Conservation (phyloP, 2,888 invertebrate species). For the Hedychridium roseum region DNA sequence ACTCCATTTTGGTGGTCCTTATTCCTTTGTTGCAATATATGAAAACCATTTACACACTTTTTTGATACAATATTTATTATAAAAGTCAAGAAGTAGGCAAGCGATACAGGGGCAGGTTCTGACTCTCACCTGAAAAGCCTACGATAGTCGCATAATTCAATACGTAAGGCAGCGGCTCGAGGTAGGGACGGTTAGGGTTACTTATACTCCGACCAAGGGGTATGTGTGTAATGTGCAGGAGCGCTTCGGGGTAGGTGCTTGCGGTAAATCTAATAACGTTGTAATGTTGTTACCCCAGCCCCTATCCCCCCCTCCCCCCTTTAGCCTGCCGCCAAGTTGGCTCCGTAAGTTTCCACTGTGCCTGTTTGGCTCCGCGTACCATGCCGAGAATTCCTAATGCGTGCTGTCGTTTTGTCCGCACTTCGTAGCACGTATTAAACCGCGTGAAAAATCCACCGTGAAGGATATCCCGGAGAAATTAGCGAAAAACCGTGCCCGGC, state of each 20-base stretch:
- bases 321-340: too few species aligned
- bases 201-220: constrained; percentile 41
- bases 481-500: too few species aligned
- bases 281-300: constrained; percentile 58
- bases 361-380: constrained; percentile 48
- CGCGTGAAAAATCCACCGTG: too few species aligned
- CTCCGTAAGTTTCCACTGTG: constrained; percentile 55
- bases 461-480: too few species aligned
- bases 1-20: too few species aligned
- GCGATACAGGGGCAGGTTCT: too few species aligned
- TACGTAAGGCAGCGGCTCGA: constrained; percentile 27
- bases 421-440: too few species aligned
- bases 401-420: constrained; percentile 10
- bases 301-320: constrained; percentile 35
- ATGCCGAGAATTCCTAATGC: constrained; percentile 56
- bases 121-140: constrained; percentile 21
- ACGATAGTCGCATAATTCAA: constrained; percentile 42
- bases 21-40: too few species aligned
- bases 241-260: constrained; percentile 59
- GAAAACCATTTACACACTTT: too few species aligned
- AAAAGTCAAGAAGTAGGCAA: too few species aligned
- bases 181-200: constrained; percentile 45
- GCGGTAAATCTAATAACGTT: constrained; percentile 64
- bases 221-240: constrained; percentile 39
- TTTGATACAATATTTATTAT: too few species aligned